Percentiles rank a stretch among this genome's conserved stretches.
Evolutionary conservation across 2,113 vertebrate genomes (phyloP).

Genomic region (Rhea pennata): DNA sequence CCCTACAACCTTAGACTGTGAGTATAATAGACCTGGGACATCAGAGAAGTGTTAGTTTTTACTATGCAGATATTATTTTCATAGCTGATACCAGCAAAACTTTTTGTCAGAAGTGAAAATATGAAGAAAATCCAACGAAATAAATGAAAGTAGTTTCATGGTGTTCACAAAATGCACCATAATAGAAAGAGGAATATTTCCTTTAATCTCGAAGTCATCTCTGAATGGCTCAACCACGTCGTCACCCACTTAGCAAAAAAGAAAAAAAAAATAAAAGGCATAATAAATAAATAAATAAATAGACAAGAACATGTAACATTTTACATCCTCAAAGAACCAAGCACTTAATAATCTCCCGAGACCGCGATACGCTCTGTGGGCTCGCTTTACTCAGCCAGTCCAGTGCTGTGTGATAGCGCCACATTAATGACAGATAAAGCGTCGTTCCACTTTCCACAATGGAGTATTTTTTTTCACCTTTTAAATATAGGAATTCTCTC

Average conservation of each 20-base stretch:
- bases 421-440: constrained; percentile 21
- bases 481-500: constrained; percentile 72
- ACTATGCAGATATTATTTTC: not conserved
- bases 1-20: constrained; percentile 25
- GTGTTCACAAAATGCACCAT: constrained; percentile 63
- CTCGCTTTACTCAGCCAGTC: constrained; percentile 29
- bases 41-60: not conserved
- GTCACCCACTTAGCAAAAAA: constrained; percentile 48
- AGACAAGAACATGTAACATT: constrained; percentile 53
- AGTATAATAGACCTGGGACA: constrained; percentile 37
- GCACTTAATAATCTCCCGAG: constrained; percentile 39
- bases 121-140: constrained; percentile 20
- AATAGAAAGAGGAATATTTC: constrained; percentile 64
- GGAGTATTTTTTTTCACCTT: constrained; percentile 7
- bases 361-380: not conserved
- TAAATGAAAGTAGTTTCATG: constrained; percentile 37
- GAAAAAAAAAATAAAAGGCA: constrained; percentile 12
- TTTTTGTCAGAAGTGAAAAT: constrained; percentile 16
- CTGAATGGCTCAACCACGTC: constrained; percentile 44
- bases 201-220: constrained; percentile 40
- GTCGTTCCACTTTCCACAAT: constrained; percentile 53
- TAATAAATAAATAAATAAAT: constrained; percentile 71
- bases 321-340: constrained; percentile 59
- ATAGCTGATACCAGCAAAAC: constrained; percentile 32
- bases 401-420: not conserved